Percentiles rank a stretch among this genome's conserved stretches.
phyloP scores from a whole-genome alignment of 2,888 invertebrate species.

The Stictocephala bisonia region DNA sequence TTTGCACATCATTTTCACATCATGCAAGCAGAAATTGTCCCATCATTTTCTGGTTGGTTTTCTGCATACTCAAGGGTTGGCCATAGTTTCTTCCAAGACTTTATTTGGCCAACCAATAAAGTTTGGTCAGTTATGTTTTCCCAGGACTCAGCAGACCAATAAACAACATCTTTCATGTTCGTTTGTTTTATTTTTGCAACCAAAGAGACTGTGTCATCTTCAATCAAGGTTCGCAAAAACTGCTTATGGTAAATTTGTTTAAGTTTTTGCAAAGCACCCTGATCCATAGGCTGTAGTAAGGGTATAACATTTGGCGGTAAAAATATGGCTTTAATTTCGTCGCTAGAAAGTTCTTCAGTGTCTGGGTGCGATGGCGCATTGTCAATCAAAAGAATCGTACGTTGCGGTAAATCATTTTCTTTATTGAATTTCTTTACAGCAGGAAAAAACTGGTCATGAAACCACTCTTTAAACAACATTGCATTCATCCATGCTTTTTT shows the following conservation, averaged over 20 bases:
- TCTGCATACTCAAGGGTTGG: neutral
- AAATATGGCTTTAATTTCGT: neutral
- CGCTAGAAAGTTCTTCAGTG: neutral
- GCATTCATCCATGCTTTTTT: conserved; percentile 56
- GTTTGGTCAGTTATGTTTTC: neutral
- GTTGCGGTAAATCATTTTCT: neutral
- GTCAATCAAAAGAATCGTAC: neutral
- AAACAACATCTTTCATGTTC: conserved; percentile 22
- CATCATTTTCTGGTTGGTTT: neutral
- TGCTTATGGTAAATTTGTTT: neutral
- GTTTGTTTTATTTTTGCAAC: neutral
- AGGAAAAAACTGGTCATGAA: conserved; percentile 30
- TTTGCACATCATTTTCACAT: too few species aligned
- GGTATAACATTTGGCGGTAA: neutral
- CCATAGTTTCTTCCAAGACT: conserved; percentile 14
- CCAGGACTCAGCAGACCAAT: conserved; percentile 4
- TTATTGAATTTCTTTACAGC: neutral
- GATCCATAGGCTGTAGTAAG: conserved; percentile 6
- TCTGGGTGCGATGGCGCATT: conserved; percentile 2
- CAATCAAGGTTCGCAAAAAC: neutral
- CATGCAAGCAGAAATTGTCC: too few species aligned
- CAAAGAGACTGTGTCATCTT: neutral
- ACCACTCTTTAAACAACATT: conserved; percentile 54
- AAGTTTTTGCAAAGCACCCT: neutral
- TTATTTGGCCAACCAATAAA: too few species aligned